phyloP scores from a whole-genome alignment of 2,888 invertebrate genomes.

The Pterobdella sp. region DNA sequence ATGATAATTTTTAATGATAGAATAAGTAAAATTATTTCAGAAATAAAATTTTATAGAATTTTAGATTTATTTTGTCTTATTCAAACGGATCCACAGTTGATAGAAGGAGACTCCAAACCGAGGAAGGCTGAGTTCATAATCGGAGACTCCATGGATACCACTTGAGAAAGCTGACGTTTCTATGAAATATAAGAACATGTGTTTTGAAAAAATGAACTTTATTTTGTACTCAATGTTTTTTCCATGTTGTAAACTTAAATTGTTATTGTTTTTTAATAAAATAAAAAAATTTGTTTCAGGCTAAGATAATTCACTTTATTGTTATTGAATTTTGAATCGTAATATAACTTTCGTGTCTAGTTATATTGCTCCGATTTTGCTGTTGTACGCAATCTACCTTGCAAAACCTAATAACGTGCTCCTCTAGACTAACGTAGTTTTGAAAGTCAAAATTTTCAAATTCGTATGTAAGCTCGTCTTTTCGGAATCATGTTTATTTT shows the following conservation, averaged over 20 bases:
- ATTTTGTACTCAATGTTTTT: too few species aligned
- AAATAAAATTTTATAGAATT: neutral
- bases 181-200: too few species aligned
- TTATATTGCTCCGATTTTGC: too few species aligned
- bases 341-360: too few species aligned
- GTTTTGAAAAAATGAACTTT: too few species aligned
- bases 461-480: neutral
- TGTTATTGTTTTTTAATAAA: neutral
- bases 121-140: conserved; percentile 4
- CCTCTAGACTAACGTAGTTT: neutral
- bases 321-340: too few species aligned
- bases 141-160: conserved; percentile 4
- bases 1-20: too few species aligned
- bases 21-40: too few species aligned
- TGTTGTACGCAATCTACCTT: neutral
- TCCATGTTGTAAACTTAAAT: neutral
- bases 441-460: neutral
- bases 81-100: neutral
- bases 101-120: neutral
- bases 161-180: too few species aligned
- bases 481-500: neutral
- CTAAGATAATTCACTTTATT: neutral
- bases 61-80: conserved; percentile 1
- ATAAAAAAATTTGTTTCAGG: neutral
- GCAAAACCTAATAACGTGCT: too few species aligned